Evolutionary conservation across 2,888 invertebrate genomes (phyloP).

Genomic region (Drosophila subquinaria): DNA sequence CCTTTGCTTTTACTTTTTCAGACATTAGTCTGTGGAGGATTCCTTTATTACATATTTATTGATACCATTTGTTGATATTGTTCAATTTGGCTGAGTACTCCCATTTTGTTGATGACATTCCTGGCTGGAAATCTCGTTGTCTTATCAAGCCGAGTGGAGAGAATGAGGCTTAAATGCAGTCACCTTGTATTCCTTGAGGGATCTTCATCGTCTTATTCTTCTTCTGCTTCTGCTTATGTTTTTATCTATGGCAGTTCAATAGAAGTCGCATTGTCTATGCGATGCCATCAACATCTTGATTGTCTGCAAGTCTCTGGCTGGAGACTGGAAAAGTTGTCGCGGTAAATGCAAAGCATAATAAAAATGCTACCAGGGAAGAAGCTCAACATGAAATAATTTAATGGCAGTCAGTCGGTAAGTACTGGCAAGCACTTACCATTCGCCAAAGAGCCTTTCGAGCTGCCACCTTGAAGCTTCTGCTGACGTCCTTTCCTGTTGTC

Average conservation of each 20-base stretch:
- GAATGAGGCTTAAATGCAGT: constrained; percentile 24
- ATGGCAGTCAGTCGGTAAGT: constrained; percentile 67
- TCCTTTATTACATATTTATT: constrained; percentile 13
- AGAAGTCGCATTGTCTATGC: constrained; percentile 45
- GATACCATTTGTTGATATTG: constrained; percentile 2
- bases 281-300: constrained; percentile 56
- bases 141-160: background rate
- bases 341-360: constrained; percentile 43
- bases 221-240: background rate
- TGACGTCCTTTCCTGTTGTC: constrained; percentile 30
- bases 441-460: constrained; percentile 16
- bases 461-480: constrained; percentile 39
- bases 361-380: constrained; percentile 38
- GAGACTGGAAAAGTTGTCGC: constrained; percentile 14
- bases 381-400: constrained; percentile 74
- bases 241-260: constrained; percentile 36
- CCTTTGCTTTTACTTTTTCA: background rate
- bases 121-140: constrained; percentile 10
- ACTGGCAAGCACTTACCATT: constrained; percentile 64
- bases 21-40: background rate
- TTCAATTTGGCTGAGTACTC: constrained; percentile 8
- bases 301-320: constrained; percentile 33
- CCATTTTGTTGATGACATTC: constrained; percentile 1
- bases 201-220: constrained; percentile 1
- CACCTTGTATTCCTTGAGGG: constrained; percentile 22